phyloP scores from a whole-genome alignment of 1,140 invertebrate genomes.

The Aphaenogaster floridana region DNA sequence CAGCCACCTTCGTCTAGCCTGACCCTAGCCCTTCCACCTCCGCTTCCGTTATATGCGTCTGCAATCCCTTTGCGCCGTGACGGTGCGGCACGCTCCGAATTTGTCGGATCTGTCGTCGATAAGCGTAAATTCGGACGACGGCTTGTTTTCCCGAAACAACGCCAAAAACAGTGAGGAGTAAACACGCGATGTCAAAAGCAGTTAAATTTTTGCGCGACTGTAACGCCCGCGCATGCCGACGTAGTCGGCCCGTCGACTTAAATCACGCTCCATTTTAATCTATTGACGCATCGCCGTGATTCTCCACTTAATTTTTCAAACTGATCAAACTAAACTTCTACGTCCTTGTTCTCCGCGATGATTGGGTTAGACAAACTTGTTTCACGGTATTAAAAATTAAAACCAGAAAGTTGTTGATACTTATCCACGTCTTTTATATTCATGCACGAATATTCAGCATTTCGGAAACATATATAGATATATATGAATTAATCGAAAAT shows the following conservation, averaged over 20 bases:
- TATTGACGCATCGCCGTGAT: background rate
- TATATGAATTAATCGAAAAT: background rate
- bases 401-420: background rate
- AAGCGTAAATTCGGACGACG: conserved; percentile 73
- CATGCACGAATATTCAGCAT: background rate
- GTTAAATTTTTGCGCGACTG: conserved; percentile 57
- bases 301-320: conserved; percentile 4
- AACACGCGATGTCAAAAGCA: conserved; percentile 62
- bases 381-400: background rate
- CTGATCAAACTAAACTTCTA: background rate
- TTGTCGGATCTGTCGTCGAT: conserved; percentile 71
- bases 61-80: conserved; percentile 24
- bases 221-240: conserved; percentile 25
- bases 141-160: conserved; percentile 78
- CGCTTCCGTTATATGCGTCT: conserved; percentile 46
- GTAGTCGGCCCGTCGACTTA: conserved; percentile 14
- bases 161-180: background rate
- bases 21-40: background rate
- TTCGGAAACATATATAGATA: background rate
- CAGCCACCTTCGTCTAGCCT: conserved; percentile 8
- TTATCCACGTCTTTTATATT: background rate
- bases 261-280: conserved; percentile 28
- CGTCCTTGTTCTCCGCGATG: background rate
- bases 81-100: conserved; percentile 37
- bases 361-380: background rate